These are phyloP conservation scores for Tapirus indicus DNA, from an alignment of 2,797 vertebrate genomes.

Conservation along the genomic window DNA sequence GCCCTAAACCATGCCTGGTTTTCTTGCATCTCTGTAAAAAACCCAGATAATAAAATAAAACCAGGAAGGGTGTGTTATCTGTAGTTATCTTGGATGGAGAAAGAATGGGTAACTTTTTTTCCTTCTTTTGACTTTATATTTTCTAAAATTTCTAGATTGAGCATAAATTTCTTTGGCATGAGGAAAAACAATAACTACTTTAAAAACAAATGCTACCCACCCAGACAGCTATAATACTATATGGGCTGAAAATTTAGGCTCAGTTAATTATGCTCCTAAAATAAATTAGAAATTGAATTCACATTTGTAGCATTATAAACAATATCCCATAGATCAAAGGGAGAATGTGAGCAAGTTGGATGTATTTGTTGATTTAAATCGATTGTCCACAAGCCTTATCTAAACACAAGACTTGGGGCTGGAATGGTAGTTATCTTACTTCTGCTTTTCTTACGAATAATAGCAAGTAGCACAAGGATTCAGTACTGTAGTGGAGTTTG, in stretches of 20 bases:
- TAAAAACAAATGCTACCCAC: constrained; percentile 9
- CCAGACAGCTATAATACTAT: background rate
- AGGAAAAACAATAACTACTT: constrained; percentile 37
- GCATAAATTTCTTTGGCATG: background rate
- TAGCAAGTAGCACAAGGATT: background rate
- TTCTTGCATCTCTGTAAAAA: background rate
- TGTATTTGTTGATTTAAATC: background rate
- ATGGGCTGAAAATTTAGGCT: background rate
- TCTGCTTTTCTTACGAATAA: background rate
- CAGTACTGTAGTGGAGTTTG: background rate
- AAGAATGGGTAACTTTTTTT: background rate
- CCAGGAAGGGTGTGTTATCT: background rate
- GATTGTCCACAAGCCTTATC: background rate
- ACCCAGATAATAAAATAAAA: background rate
- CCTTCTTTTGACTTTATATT: constrained; percentile 10
- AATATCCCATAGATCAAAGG: background rate
- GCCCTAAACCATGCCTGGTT: background rate
- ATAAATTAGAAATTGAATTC: constrained; percentile 15
- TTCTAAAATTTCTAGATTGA: constrained; percentile 27
- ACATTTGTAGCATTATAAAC: background rate
- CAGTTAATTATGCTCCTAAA: background rate
- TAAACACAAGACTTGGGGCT: background rate
- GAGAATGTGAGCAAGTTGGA: background rate
- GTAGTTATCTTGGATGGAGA: background rate
- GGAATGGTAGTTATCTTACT: background rate